Evolutionary conservation across 92 coral and sea anemone species (phyloP), one percentile per base, ranked within the genome.

Genomic region (Montipora capitata): DNA sequence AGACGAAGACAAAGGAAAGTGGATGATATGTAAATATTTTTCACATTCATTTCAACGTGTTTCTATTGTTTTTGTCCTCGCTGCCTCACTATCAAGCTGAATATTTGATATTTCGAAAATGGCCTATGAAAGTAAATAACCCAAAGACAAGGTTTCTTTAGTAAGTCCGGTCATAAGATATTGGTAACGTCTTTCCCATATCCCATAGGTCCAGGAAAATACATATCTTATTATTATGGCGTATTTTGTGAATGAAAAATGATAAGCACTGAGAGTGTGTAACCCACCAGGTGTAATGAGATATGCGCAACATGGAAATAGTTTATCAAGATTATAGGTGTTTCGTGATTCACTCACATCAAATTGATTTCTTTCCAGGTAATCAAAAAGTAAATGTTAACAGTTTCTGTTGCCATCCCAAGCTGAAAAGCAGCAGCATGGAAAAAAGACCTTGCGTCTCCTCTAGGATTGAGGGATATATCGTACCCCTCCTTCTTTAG

Each of bases 341-440:
- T 62, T 15, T 62, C 40, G 27, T 62, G 67, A 15, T 62, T 62
- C 67, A 72, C 77, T 72, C 17, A 72, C 77, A 18, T 72, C 77
- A 72, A 44, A 72, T 61, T 72, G 77, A 72, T 72, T 51, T 17
- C 71, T 35, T 13, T 61, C 71, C 52, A 78, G 84, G 64, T 61
- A 79, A 49, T 64, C 62, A 68, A 79, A 79, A 64, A 64, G 42
- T 6, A 64, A 40, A 9, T 79, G 12, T 43, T 57, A 3, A 79
- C 4, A 27, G 67, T 79, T 42, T 65, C 74, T 12, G 74, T 13
- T 70, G 7, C 39, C 40, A 79, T 11, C 13, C 84, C 84, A 8
- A 79, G 57, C n/a, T 79, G 84, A 64, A 63, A 64, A 40, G 74
- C 84, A 35, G 74, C 74, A 63, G 84, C 84, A 17, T 17, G 74